phyloP scores from a whole-genome alignment of 2,888 invertebrate species.

The Eumerus sabulonum region DNA sequence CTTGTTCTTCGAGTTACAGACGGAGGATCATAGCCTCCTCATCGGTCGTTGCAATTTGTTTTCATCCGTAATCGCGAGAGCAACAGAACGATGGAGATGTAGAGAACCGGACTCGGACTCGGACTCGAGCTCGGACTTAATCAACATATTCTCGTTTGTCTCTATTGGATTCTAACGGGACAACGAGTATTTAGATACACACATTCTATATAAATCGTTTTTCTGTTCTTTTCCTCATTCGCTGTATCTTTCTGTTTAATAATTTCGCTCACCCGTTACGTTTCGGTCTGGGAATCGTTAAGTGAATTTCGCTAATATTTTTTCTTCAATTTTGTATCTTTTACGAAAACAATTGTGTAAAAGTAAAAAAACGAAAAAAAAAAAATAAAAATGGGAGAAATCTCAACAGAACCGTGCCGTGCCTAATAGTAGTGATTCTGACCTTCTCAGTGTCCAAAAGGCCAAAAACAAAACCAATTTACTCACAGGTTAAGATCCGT shows the following conservation, averaged over 20 bases:
- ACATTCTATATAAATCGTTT: slow-evolving; percentile 11
- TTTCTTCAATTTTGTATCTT: background rate
- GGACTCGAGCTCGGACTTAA: slow-evolving; percentile 24
- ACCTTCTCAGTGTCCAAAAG: slow-evolving; percentile 44
- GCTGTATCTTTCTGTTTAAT: slow-evolving; percentile 13
- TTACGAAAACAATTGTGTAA: too few species aligned
- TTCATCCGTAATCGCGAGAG: background rate
- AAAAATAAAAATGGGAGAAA: too few species aligned
- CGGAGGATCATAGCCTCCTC: slow-evolving; percentile 59
- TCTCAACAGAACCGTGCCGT: too few species aligned
- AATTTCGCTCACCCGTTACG: slow-evolving; percentile 21
- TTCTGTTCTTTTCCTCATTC: slow-evolving; percentile 1
- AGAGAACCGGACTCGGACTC: slow-evolving; percentile 37
- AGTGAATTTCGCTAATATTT: slow-evolving; percentile 13
- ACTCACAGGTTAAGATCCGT: too few species aligned
- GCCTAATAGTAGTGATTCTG: background rate
- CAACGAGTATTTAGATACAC: slow-evolving; percentile 74
- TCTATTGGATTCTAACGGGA: slow-evolving; percentile 78
- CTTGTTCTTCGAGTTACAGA: slow-evolving; percentile 28
- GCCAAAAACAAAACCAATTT: slow-evolving; percentile 9
- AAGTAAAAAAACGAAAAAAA: too few species aligned
- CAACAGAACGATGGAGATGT: slow-evolving; percentile 36
- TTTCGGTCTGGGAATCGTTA: background rate
- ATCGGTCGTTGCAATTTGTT: slow-evolving; percentile 6
- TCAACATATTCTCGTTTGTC: slow-evolving; percentile 71